A percentile compares a stretch with the other conserved stretches of the same genome.
phyloP scores from a whole-genome alignment of 2,797 vertebrate genomes.

The Lithobates pipiens region DNA sequence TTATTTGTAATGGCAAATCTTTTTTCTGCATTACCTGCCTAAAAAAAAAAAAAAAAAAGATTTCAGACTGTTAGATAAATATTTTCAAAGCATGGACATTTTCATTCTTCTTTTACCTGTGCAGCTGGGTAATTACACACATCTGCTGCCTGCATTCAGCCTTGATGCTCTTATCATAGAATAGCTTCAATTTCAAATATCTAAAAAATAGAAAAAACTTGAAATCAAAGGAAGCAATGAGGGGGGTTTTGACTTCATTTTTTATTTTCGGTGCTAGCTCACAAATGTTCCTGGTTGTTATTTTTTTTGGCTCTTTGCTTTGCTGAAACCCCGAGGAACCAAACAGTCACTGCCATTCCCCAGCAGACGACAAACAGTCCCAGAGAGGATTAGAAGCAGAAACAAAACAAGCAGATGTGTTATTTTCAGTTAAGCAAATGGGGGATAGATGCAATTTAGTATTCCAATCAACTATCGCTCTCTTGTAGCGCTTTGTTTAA shows the following conservation, averaged over 20 bases:
- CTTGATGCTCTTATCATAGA: slow-evolving; percentile 41
- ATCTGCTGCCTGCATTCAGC: slow-evolving; percentile 41
- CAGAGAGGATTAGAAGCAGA: slow-evolving; percentile 50
- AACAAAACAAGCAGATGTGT: slow-evolving; percentile 61
- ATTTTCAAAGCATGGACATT: neutral
- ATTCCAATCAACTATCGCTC: slow-evolving; percentile 41
- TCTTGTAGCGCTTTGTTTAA: slow-evolving; percentile 23
- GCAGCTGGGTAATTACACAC: slow-evolving; percentile 34
- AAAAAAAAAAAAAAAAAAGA: neutral
- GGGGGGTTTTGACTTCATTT: slow-evolving; percentile 19
- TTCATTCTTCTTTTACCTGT: slow-evolving; percentile 21
- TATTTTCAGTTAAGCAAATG: slow-evolving; percentile 49
- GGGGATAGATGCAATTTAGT: slow-evolving; percentile 35
- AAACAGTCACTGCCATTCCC: slow-evolving; percentile 57
- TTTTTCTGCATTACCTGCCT: neutral
- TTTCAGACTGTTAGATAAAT: neutral
- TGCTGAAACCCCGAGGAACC: slow-evolving; percentile 54
- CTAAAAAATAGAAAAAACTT: neutral
- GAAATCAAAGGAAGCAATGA: slow-evolving; percentile 31
- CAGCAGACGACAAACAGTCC: slow-evolving; percentile 55
- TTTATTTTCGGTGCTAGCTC: slow-evolving; percentile 28
- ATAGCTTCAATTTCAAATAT: slow-evolving; percentile 31
- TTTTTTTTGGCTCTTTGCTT: slow-evolving; percentile 47
- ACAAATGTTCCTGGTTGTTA: slow-evolving; percentile 50
- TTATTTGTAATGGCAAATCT: neutral